A percentile compares a stretch with the other conserved stretches of the same genome.
Evolutionary conservation across 2,113 vertebrate genomes (phyloP).

Genomic region (Dromas ardeola): DNA sequence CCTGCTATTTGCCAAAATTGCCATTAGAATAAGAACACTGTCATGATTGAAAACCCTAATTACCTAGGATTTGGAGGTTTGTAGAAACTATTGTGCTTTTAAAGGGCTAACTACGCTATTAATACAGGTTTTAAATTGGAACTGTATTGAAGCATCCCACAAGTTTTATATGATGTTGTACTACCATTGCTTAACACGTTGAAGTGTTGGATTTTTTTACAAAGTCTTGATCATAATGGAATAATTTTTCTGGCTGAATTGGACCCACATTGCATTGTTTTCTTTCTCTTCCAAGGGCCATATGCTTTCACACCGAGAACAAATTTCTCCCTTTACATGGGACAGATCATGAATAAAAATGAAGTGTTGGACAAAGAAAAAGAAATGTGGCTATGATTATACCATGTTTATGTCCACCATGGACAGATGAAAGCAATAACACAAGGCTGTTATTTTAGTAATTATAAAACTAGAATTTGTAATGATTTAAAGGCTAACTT

Average conservation of each 20-base stretch:
- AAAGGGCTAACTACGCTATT: not conserved
- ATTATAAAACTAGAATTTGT: slow-evolving; percentile 54
- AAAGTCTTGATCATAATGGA: not conserved
- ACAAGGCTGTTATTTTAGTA: slow-evolving; percentile 47
- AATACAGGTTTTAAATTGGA: not conserved
- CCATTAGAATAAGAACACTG: slow-evolving; percentile 53
- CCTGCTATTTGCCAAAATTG: slow-evolving; percentile 55
- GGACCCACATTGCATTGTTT: slow-evolving; percentile 17
- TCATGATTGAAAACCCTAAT: slow-evolving; percentile 59
- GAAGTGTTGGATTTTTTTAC: not conserved
- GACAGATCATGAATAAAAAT: slow-evolving; percentile 31
- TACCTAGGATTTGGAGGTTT: slow-evolving; percentile 18
- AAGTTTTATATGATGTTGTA: not conserved
- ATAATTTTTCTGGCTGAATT: slow-evolving; percentile 16
- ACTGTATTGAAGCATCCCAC: not conserved
- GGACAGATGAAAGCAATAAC: slow-evolving; percentile 64
- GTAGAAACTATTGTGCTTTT: slow-evolving; percentile 12
- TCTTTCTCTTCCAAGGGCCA: slow-evolving; percentile 17
- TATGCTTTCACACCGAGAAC: slow-evolving; percentile 27
- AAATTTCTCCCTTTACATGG: slow-evolving; percentile 20
- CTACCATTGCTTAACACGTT: not conserved
- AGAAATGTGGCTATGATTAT: slow-evolving; percentile 57
- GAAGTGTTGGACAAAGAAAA: slow-evolving; percentile 56
- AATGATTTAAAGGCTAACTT: slow-evolving; percentile 24
- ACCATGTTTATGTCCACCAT: slow-evolving; percentile 15